Base-by-base conservation (phyloP, 2,888 invertebrate species). In the Parascotia fuliginaria region DNA sequence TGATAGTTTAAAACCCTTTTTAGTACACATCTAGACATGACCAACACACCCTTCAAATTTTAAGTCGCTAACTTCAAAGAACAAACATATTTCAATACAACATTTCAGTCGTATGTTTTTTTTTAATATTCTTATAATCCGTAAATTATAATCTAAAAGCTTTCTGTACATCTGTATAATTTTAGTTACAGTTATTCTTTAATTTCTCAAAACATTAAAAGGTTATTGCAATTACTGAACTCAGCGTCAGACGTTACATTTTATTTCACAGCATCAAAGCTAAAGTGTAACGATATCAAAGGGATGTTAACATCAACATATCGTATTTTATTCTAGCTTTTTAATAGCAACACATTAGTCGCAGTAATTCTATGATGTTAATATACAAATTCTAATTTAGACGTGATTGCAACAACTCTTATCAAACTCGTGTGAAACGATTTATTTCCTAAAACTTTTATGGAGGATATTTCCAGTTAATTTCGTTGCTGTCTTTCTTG, bases 391-490 rank as follows among this genome's bases (percentile, higher is more conserved):
- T 62, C 55, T 62, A 57, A 70, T 45, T 52, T 56, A 60, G 55
- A 59, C 55, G 65, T 29, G 65, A 71, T 70, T 65, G 71, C 61
- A 67, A 54, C 42, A 70, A 65, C 65, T 70, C 66, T 69, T 72
- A 73, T 73, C 69, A 65, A 60, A 54, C 70, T 72, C 64, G 57
- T 60, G 45, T 50, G 59, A 50, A 52, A 58, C 65, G 72, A 81
- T 79, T 80, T 80, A 79, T 77, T 67, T 46, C 47, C 56, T 51
- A 46, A 63, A 73, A 74, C 53, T 75, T 75, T 72, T 62, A 57
- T 71, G 70, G 52, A 70, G 66, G 52, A 61, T 70, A 60, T 55
- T 55, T 52, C 53, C 55, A 60, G 66, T 72, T 73, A 75, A 75
- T 75, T 71, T 68, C 50, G 45, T 44, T 54, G 44, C 56, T 70